Conservation (phyloP, 2,113 vertebrate species). For the Balaenoptera acutorostrata region DNA sequence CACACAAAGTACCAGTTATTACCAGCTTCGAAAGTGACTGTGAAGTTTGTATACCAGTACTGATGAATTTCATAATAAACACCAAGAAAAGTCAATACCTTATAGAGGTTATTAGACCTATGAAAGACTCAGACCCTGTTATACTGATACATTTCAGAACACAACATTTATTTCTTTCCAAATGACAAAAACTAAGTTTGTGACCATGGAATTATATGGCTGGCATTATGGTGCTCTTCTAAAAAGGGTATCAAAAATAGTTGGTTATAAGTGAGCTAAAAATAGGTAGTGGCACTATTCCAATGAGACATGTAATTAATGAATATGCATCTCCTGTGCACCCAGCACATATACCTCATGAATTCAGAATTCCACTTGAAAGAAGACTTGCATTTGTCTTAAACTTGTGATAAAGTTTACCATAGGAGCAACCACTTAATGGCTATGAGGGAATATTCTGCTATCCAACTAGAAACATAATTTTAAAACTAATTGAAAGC, state of each 20-base stretch:
- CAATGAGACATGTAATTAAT: not conserved
- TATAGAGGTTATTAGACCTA: not conserved
- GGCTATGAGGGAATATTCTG: not conserved
- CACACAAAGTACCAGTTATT: not conserved
- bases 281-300: not conserved
- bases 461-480: constrained; percentile 28
- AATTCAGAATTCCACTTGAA: constrained; percentile 3
- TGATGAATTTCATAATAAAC: not conserved
- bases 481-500: constrained; percentile 14
- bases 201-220: not conserved
- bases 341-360: not conserved
- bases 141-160: not conserved
- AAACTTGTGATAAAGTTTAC: not conserved
- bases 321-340: not conserved
- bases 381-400: not conserved
- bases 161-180: not conserved
- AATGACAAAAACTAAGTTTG: not conserved
- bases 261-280: not conserved
- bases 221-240: not conserved
- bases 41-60: not conserved
- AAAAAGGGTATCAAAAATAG: not conserved
- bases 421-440: not conserved
- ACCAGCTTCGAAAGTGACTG: not conserved
- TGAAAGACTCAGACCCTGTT: not conserved
- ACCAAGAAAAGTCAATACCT: not conserved